Evolutionary conservation across 1,140 invertebrate species (phyloP).

Genomic region (Leucophenga varia): DNA sequence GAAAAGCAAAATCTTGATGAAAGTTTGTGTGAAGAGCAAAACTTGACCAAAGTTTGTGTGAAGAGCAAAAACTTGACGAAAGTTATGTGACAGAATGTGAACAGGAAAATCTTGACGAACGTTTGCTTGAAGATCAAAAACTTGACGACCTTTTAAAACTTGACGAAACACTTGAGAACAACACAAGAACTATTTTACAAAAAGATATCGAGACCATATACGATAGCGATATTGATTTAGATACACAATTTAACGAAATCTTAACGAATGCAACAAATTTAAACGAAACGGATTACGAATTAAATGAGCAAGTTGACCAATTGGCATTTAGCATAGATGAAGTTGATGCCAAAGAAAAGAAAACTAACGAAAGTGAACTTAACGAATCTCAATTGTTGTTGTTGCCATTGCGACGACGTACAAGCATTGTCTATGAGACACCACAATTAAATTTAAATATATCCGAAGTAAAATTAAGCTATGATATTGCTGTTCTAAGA

Average conservation of each 20-base stretch:
- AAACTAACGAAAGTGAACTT: conserved; percentile 14
- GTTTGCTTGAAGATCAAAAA: neutral
- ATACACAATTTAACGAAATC: too few species aligned
- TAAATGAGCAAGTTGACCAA: conserved; percentile 8
- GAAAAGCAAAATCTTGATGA: neutral
- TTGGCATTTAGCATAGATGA: neutral
- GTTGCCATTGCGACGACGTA: conserved; percentile 8
- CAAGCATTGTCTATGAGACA: conserved; percentile 42
- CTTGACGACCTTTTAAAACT: conserved; percentile 14
- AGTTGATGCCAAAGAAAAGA: neutral
- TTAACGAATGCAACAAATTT: too few species aligned
- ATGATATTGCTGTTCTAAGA: conserved; percentile 5
- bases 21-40: neutral
- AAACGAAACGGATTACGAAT: conserved; percentile 1
- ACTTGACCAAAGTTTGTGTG: conserved; percentile 7
- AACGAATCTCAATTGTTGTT: conserved; percentile 8
- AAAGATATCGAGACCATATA: too few species aligned
- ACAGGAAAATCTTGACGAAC: neutral
- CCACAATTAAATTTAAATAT: conserved; percentile 43
- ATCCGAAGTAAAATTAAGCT: conserved; percentile 42
- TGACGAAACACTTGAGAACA: conserved; percentile 2
- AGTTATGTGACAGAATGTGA: too few species aligned
- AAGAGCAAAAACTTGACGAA: conserved; percentile 11
- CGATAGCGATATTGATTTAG: too few species aligned
- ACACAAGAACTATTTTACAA: neutral